Conservation (phyloP, 1,140 invertebrate species). For the Brachionus rotundiformis region DNA sequence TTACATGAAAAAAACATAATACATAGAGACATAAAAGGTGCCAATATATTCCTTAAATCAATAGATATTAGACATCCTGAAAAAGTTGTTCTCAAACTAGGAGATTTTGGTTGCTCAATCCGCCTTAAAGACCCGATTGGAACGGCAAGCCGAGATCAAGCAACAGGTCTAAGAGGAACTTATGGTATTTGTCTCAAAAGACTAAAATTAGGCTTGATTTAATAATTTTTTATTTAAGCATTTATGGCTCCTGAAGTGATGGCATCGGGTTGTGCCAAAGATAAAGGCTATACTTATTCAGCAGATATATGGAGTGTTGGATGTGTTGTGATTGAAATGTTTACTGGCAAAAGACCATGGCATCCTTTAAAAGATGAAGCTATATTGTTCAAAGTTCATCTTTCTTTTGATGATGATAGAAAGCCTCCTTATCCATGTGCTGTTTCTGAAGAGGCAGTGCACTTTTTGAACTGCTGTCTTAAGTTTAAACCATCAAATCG, state of each 20-base stretch:
- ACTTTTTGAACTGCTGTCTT: slow-evolving; percentile 33
- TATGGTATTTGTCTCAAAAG: too few relatives aligned
- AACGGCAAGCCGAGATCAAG: slow-evolving; percentile 55
- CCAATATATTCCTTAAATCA: slow-evolving; percentile 55
- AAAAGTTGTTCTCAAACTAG: slow-evolving; percentile 19
- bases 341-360: slow-evolving; percentile 89
- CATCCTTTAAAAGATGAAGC: neutral
- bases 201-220: too few relatives aligned
- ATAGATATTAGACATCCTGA: slow-evolving; percentile 32
- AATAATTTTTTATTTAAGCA: slow-evolving; percentile 54
- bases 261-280: neutral
- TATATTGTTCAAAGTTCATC: neutral
- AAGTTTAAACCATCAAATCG: slow-evolving; percentile 19
- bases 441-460: neutral
- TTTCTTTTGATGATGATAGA: neutral
- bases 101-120: slow-evolving; percentile 64
- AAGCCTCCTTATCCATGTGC: neutral
- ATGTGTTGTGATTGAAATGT: slow-evolving; percentile 98
- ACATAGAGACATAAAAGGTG: slow-evolving; percentile 84
- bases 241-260: slow-evolving; percentile 73
- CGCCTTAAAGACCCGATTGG: slow-evolving; percentile 62
- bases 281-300: slow-evolving; percentile 17
- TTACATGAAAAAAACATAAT: slow-evolving; percentile 96
- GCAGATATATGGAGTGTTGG: slow-evolving; percentile 95
- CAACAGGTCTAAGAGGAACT: slow-evolving; percentile 33